Base-by-base conservation (phyloP, 1,140 invertebrate species). In the Coelopa frigida region DNA sequence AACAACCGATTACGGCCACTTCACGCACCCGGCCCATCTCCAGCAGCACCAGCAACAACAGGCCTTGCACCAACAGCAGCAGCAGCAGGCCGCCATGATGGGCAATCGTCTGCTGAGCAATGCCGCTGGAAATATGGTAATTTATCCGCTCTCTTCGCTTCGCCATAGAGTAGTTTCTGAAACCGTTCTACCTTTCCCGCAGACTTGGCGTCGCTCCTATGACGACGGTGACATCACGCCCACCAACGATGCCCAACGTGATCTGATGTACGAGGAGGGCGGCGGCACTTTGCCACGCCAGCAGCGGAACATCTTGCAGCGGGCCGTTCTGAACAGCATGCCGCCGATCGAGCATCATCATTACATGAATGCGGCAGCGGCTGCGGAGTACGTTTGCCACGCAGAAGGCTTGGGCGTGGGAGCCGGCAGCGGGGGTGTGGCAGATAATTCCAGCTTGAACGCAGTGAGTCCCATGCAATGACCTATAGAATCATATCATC, bases 181-280 rank as follows among this genome's bases (percentile, higher is more conserved):
- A n/a, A n/a, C n/a, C n/a, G n/a, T n/a, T 20, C 5, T 38, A 14
- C 22, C 7, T 40, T 14, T 44, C 21, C 20, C 41, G 20, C 15
- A 53, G 48, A 50, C 56, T 15, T 91, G 88, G 84, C 76, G 89
- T 50, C 78, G 87, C 45, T 87, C 85, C 40, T 91, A 88, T 62
- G 89, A 92, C 61, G 88, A 92, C 61, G 88, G 87, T 15, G 88
- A 92, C 67, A 82, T 90, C 35, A 90, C 87, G 18, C 87, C 87
- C 3, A 91, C 88, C 42, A 90, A 90, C 61, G 87, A 91, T 70
- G 54, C 68, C 31, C 80, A 84, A 46, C 76, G 81, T 59, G 72
- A 75, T 50, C 45, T 68, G 29, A 56, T 66, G 32, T 63, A 63
- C 35, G 62, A 68, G 47, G 66, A 68, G 15, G 83, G 84, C 15